Evolutionary conservation across 2,888 invertebrate species (phyloP).

Genomic region (Caenorhabditis becei): DNA sequence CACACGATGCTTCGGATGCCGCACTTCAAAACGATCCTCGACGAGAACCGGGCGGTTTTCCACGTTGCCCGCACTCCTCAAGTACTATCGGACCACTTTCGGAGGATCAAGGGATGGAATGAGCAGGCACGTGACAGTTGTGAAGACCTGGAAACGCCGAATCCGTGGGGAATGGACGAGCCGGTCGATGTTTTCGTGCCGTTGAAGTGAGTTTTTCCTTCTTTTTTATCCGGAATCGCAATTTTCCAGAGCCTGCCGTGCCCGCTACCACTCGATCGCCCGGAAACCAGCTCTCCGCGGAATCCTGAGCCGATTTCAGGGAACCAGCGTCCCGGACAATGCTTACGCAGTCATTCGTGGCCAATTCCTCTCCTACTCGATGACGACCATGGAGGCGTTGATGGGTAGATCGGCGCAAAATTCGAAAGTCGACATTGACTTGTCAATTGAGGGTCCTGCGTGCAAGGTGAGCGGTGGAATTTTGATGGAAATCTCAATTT

Average conservation of each 20-base stretch:
- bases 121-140: too few relatives aligned
- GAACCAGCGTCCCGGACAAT: slow-evolving; percentile 21
- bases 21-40: slow-evolving; percentile 36
- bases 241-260: slow-evolving; percentile 8
- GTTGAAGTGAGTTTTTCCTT: background rate
- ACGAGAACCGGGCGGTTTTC: slow-evolving; percentile 84
- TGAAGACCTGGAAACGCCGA: slow-evolving; percentile 5
- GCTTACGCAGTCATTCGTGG: slow-evolving; percentile 35
- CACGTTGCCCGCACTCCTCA: slow-evolving; percentile 90
- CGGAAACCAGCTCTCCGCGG: slow-evolving; percentile 21
- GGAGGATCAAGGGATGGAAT: slow-evolving; percentile 24
- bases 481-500: background rate
- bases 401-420: slow-evolving; percentile 86
- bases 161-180: background rate
- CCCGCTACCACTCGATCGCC: slow-evolving; percentile 20
- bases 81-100: slow-evolving; percentile 87
- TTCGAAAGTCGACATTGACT: slow-evolving; percentile 74
- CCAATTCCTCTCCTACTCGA: slow-evolving; percentile 48
- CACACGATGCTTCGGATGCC: slow-evolving; percentile 23
- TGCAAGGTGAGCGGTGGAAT: slow-evolving; percentile 16
- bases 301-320: slow-evolving; percentile 21
- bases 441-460: slow-evolving; percentile 74
- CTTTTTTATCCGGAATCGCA: background rate
- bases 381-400: slow-evolving; percentile 63
- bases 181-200: background rate